phyloP scores from a whole-genome alignment of 2,888 invertebrate species.

The Ennomos quercinarius region DNA sequence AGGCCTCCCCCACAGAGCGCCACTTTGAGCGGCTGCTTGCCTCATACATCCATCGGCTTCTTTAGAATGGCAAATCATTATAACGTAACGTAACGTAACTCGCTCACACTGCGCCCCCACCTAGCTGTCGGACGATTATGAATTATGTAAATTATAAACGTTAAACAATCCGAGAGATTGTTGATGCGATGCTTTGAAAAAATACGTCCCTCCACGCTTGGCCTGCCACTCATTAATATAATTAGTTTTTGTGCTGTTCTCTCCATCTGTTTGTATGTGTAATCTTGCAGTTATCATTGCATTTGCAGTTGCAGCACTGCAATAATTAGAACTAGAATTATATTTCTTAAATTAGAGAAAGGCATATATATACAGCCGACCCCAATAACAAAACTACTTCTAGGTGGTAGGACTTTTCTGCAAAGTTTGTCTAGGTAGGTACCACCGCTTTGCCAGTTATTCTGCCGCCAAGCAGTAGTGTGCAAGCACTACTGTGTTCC shows the following conservation, averaged over 20 bases:
- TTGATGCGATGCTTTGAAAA: conserved; percentile 69
- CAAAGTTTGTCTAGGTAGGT: too few relatives aligned
- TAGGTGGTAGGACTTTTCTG: too few relatives aligned
- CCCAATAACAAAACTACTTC: too few relatives aligned
- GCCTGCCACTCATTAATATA: conserved; percentile 73
- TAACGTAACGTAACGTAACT: too few relatives aligned
- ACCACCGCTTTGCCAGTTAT: too few relatives aligned
- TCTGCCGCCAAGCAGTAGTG: too few relatives aligned
- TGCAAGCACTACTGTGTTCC: too few relatives aligned
- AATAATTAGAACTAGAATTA: neutral
- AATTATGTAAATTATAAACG: conserved; percentile 82
- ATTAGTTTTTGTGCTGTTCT: conserved; percentile 67
- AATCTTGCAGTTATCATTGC: conserved; percentile 33
- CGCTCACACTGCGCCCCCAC: conserved; percentile 53
- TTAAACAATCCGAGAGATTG: conserved; percentile 77
- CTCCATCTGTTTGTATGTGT: conserved; percentile 42
- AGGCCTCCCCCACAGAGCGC: too few relatives aligned
- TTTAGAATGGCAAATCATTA: too few relatives aligned
- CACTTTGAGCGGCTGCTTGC: too few relatives aligned
- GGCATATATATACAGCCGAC: too few relatives aligned
- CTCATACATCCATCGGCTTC: too few relatives aligned
- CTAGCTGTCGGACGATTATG: conserved; percentile 65
- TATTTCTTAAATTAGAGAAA: neutral
- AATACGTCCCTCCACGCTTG: conserved; percentile 70
- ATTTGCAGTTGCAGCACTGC: conserved; percentile 6